Conservation (phyloP, 2,888 invertebrate species). For the Callinectes sapidus region DNA sequence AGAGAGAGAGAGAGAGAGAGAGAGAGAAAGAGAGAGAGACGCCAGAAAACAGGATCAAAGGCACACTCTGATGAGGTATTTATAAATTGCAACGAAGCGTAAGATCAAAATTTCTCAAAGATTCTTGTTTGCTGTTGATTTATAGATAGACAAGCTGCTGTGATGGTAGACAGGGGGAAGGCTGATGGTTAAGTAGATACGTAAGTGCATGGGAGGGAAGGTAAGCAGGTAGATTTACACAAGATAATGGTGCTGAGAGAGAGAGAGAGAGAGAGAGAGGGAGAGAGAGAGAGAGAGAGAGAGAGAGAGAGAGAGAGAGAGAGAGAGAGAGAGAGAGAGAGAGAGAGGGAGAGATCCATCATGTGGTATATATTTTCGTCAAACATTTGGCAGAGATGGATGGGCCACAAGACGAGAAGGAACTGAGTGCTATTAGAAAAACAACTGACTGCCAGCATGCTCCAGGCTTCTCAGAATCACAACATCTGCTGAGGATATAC, state of each 20-base stretch:
- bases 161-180: not conserved
- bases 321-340: too few relatives aligned
- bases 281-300: conserved; percentile 1
- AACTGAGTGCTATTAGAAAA: not conserved
- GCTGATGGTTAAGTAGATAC: not conserved
- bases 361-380: not conserved
- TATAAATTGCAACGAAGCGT: not conserved
- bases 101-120: not conserved
- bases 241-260: not conserved
- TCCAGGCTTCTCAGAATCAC: not conserved
- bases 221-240: too few relatives aligned
- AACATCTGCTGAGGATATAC: not conserved
- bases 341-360: not conserved
- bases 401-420: not conserved
- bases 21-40: conserved; percentile 5
- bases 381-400: not conserved
- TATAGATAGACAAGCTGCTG: not conserved
- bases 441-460: not conserved
- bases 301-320: not conserved
- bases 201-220: too few relatives aligned
- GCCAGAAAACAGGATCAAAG: not conserved
- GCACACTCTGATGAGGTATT: not conserved
- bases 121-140: not conserved
- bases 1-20: conserved; percentile 25
- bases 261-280: not conserved